These are phyloP conservation scores for Ornithoptera priamus DNA, from an alignment of 2,888 invertebrate species.

Conservation along the genomic window DNA sequence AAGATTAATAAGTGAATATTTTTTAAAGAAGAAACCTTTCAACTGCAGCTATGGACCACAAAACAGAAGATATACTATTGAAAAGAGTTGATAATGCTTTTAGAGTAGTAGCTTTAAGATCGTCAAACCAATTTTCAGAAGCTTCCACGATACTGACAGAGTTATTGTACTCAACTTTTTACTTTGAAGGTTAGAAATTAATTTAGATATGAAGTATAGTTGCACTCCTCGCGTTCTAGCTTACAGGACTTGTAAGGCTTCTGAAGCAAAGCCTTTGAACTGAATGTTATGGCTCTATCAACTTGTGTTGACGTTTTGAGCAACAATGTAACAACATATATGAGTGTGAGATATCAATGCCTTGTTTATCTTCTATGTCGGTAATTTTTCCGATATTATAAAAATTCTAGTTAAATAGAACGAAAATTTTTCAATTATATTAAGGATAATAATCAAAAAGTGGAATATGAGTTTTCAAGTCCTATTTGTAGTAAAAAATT, in stretches of 20 bases:
- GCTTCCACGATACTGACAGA: neutral
- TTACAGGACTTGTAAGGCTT: neutral
- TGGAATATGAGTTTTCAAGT: too few species aligned
- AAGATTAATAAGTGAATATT: too few species aligned
- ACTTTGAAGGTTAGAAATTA: neutral
- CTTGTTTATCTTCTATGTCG: neutral
- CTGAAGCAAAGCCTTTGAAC: conserved; percentile 3
- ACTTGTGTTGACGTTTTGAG: neutral
- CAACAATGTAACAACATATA: neutral
- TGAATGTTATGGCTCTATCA: neutral
- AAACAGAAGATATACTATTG: too few species aligned
- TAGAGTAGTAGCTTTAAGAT: too few species aligned
- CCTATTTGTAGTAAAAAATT: too few species aligned
- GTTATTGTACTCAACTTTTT: neutral
- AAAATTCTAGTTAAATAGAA: too few species aligned
- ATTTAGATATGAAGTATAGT: neutral
- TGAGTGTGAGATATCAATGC: neutral
- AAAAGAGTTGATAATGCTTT: too few species aligned
- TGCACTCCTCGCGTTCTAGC: neutral
- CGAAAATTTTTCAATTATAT: too few species aligned
- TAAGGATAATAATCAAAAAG: too few species aligned
- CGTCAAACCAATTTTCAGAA: neutral
- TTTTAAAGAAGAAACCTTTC: too few species aligned
- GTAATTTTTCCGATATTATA: too few species aligned
- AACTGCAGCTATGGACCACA: too few species aligned